These are phyloP conservation scores for Thecocarcelia acutangulata DNA, from an alignment of 2,888 invertebrate genomes.

Conservation along the genomic window DNA sequence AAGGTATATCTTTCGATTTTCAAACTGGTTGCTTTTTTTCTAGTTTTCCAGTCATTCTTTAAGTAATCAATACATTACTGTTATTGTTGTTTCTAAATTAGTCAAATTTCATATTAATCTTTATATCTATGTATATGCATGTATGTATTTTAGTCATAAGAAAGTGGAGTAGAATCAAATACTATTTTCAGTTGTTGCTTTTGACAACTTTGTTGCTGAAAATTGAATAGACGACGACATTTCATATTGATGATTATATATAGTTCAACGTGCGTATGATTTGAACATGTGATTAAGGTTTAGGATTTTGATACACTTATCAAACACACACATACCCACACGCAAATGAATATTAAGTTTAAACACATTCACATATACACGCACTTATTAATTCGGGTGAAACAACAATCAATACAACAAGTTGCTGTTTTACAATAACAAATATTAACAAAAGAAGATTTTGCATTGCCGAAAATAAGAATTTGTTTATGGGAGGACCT, in stretches of 20 bases:
- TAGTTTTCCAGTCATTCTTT: no score
- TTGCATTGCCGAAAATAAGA: no score
- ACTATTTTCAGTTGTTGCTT: slow-evolving; percentile 21
- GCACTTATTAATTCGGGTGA: background rate
- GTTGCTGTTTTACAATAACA: slow-evolving; percentile 2
- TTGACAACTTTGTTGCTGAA: slow-evolving; percentile 5
- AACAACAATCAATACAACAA: slow-evolving; percentile 6
- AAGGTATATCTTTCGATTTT: no score
- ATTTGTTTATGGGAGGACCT: no score
- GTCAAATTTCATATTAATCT: no score
- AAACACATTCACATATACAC: background rate
- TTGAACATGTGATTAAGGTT: slow-evolving; percentile 61
- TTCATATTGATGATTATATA: slow-evolving; percentile 7
- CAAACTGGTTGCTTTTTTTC: no score
- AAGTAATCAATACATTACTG: no score
- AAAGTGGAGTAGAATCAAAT: background rate
- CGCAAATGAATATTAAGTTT: background rate
- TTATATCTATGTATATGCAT: no score
- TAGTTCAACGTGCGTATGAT: slow-evolving; percentile 57
- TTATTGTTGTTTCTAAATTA: no score
- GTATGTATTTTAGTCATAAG: background rate
- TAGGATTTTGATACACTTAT: slow-evolving; percentile 21
- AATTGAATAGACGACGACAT: background rate
- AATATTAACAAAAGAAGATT: no score
- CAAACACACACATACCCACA: background rate